A percentile compares a stretch with the other conserved stretches of the same genome.
phyloP scores from a whole-genome alignment of 2,888 invertebrate genomes.

The Tachina lurida region DNA sequence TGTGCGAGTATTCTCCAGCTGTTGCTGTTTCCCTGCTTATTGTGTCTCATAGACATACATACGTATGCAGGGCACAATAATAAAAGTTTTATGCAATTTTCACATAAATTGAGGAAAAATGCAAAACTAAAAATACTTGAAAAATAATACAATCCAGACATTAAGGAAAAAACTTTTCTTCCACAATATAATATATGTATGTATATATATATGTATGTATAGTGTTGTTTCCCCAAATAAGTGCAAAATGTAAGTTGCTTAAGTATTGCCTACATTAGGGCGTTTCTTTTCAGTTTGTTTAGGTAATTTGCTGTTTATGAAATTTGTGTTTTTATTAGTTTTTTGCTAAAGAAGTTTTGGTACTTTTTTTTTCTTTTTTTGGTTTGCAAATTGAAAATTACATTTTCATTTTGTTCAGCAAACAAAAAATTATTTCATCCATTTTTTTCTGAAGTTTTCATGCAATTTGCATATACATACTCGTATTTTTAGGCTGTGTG shows the following conservation, averaged over 20 bases:
- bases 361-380: conserved; percentile 13
- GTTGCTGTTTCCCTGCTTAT: background rate
- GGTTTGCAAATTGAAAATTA: conserved; percentile 64
- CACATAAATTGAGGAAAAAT: conserved; percentile 15
- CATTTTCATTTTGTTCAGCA: conserved; percentile 64
- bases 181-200: too few relatives aligned
- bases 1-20: background rate
- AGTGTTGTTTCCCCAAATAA: background rate
- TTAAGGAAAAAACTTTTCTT: conserved; percentile 33
- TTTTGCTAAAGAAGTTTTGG: conserved; percentile 46
- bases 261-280: conserved; percentile 59
- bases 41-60: background rate
- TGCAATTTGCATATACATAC: conserved; percentile 66
- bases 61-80: background rate
- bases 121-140: conserved; percentile 34
- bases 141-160: conserved; percentile 48
- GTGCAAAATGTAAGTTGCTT: conserved; percentile 41
- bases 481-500: conserved; percentile 47
- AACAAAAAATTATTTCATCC: background rate
- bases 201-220: background rate
- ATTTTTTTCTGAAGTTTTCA: conserved; percentile 28
- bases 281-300: conserved; percentile 56
- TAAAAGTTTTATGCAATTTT: conserved; percentile 24
- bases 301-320: conserved; percentile 62
- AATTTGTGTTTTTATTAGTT: conserved; percentile 52